Conservation (phyloP, 2,888 invertebrate species). For the Reticulitermes lucifugus region DNA sequence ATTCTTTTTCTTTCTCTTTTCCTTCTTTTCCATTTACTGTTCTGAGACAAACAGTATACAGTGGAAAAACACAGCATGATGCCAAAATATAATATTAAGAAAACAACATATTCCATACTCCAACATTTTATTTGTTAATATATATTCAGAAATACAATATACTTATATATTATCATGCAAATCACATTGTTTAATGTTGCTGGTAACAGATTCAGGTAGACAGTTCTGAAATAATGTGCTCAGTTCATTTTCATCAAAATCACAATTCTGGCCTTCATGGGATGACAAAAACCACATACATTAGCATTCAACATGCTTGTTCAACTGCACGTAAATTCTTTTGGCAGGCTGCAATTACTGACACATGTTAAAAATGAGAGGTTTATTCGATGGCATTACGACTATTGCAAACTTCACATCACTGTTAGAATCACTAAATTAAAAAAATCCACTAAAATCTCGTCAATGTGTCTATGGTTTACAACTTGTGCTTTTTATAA, state of each 20-base stretch:
- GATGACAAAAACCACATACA: background rate
- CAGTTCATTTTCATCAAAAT: conserved; percentile 12
- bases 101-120: background rate
- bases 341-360: background rate
- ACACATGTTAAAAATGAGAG: background rate
- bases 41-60: too few species aligned
- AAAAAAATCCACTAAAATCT: background rate
- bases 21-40: too few species aligned
- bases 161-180: conserved; percentile 27
- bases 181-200: conserved; percentile 18
- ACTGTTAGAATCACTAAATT: background rate
- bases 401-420: background rate
- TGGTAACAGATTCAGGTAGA: conserved; percentile 33
- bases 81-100: background rate
- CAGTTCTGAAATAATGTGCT: background rate
- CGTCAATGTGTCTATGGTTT: background rate
- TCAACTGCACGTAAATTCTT: background rate
- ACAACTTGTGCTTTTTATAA: background rate
- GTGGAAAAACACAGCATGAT: background rate
- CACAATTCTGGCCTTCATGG: background rate
- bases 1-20: too few species aligned
- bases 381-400: background rate
- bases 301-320: background rate
- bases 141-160: conserved; percentile 44
- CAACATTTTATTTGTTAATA: conserved; percentile 44